phyloP scores from a whole-genome alignment of 2,113 vertebrate species.

The Recurvirostra avosetta region DNA sequence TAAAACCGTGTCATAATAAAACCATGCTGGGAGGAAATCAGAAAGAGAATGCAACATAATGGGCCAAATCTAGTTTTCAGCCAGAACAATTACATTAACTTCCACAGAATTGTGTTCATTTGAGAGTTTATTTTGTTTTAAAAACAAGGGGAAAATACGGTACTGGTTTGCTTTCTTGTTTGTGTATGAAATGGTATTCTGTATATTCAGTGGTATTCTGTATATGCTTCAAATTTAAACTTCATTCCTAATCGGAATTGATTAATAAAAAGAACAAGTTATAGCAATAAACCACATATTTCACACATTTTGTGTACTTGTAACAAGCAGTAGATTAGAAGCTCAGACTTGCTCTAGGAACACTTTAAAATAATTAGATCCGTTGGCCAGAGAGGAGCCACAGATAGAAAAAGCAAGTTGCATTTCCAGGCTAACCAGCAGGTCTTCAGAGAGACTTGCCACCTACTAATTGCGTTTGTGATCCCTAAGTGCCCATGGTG shows the following conservation, averaged over 20 bases:
- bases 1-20: slow-evolving; percentile 40
- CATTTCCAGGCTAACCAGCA: neutral
- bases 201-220: neutral
- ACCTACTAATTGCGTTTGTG: neutral
- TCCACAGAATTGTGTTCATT: neutral
- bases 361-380: neutral
- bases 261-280: neutral
- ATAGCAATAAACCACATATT: neutral
- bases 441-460: neutral
- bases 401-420: neutral
- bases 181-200: neutral
- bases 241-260: neutral
- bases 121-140: neutral
- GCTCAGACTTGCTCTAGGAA: neutral
- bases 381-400: neutral
- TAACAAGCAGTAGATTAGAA: neutral
- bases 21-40: slow-evolving; percentile 20
- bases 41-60: slow-evolving; percentile 28
- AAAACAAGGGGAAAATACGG: neutral
- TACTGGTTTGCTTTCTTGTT: neutral
- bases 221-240: neutral
- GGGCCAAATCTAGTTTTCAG: slow-evolving; percentile 36
- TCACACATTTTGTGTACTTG: neutral
- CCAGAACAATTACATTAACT: slow-evolving; percentile 11
- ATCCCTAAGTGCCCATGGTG: neutral